These are phyloP conservation scores for Enteromius afrohamiltoni DNA, from an alignment of 2,797 vertebrate genomes.

Conservation along the genomic window DNA sequence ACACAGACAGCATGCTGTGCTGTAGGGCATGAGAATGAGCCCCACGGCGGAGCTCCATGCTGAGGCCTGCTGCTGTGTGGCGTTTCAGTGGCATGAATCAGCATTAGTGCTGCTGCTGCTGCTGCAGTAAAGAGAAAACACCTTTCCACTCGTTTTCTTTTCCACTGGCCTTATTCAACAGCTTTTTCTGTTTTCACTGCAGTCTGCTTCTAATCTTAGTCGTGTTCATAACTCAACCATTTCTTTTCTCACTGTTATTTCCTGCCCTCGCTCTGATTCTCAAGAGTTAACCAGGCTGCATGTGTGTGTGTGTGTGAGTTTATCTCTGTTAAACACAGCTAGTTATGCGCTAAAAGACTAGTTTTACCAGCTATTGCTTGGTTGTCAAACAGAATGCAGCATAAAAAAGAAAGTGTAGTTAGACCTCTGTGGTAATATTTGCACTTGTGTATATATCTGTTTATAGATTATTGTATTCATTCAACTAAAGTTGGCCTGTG, in stretches of 20 bases:
- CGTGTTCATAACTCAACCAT: background rate
- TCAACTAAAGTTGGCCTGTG: too few species aligned
- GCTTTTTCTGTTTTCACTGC: background rate
- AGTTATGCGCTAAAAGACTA: background rate
- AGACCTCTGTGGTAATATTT: background rate
- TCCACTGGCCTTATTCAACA: background rate
- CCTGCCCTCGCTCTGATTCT: background rate
- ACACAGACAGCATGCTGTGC: background rate
- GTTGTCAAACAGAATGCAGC: background rate
- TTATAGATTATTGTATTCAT: too few species aligned
- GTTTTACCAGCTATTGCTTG: background rate
- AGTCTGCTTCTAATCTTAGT: background rate
- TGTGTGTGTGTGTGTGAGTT: background rate
- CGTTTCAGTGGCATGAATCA: background rate
- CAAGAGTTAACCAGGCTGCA: background rate
- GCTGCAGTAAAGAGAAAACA: background rate
- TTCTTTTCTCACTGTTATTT: background rate
- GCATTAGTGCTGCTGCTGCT: conserved; percentile 7
- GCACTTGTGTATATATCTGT: background rate
- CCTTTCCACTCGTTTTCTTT: background rate
- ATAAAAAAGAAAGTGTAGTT: background rate
- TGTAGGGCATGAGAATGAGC: background rate
- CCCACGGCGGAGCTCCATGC: conserved; percentile 17
- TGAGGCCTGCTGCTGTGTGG: conserved; percentile 12
- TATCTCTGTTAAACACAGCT: background rate